These are phyloP conservation scores for Orchestia grillus DNA, from an alignment of 1,140 invertebrate species.

Conservation along the genomic window DNA sequence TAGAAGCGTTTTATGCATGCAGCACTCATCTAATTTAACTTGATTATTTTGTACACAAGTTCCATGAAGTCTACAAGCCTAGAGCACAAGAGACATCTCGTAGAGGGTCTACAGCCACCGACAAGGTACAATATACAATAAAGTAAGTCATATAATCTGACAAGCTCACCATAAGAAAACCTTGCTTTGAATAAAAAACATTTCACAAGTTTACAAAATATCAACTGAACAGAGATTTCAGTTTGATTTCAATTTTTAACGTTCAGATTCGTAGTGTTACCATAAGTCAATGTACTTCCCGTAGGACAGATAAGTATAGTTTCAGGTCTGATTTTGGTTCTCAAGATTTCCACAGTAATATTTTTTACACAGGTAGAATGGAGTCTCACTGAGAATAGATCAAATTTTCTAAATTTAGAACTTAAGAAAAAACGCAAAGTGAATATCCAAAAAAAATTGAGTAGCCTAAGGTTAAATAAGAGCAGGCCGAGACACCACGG, in stretches of 20 bases:
- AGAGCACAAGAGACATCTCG: background rate
- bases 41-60: slow-evolving; percentile 47
- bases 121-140: background rate
- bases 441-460: background rate
- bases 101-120: background rate
- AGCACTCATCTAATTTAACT: slow-evolving; percentile 29
- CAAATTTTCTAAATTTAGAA: background rate
- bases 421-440: background rate
- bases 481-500: background rate
- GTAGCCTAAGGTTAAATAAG: background rate
- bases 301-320: background rate
- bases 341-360: background rate
- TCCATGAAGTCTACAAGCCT: slow-evolving; percentile 15
- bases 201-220: too few relatives aligned
- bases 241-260: background rate
- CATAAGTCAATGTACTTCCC: background rate
- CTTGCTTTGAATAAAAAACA: too few relatives aligned
- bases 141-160: background rate
- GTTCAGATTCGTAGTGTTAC: background rate
- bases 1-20: slow-evolving; percentile 46
- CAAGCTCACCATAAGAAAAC: background rate
- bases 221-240: background rate
- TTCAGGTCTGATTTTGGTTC: background rate
- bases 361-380: background rate
- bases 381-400: background rate